These are phyloP conservation scores for Tuta absoluta DNA, from an alignment of 2,888 invertebrate species.

Conservation along the genomic window DNA sequence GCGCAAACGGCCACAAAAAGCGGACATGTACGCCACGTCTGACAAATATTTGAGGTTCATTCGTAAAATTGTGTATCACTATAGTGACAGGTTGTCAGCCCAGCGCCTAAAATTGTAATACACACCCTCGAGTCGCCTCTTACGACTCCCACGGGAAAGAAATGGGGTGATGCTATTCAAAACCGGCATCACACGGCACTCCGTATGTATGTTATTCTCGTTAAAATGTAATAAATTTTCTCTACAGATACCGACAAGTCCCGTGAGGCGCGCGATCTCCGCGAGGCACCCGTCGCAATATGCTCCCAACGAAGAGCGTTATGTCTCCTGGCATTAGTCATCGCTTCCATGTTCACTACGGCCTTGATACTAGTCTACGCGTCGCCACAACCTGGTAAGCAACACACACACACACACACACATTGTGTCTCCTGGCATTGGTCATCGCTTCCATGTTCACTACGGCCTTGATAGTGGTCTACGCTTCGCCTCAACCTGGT, in stretches of 20 bases:
- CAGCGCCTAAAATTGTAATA: no score
- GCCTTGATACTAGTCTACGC: constrained; percentile 95
- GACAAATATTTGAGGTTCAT: no score
- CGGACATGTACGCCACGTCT: no score
- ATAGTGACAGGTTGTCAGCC: no score
- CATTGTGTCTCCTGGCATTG: no score
- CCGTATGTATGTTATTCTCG: background rate
- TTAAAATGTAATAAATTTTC: background rate
- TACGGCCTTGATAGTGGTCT: background rate
- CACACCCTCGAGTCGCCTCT: no score
- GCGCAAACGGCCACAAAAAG: no score
- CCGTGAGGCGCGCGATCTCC: constrained; percentile 65
- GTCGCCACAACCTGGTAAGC: constrained; percentile 90
- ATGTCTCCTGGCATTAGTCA: constrained; percentile 88
- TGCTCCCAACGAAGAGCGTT: constrained; percentile 93
- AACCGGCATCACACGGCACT: no score
- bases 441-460: background rate
- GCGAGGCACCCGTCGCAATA: constrained; percentile 86
- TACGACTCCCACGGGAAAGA: no score
- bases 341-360: constrained; percentile 89
- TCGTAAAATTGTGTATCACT: no score
- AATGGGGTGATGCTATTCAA: no score
- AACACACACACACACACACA: background rate
- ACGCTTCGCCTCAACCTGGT: background rate
- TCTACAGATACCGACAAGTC: constrained; percentile 69